Conservation (phyloP, 2,113 vertebrate species). For the Camarhynchus parvulus region DNA sequence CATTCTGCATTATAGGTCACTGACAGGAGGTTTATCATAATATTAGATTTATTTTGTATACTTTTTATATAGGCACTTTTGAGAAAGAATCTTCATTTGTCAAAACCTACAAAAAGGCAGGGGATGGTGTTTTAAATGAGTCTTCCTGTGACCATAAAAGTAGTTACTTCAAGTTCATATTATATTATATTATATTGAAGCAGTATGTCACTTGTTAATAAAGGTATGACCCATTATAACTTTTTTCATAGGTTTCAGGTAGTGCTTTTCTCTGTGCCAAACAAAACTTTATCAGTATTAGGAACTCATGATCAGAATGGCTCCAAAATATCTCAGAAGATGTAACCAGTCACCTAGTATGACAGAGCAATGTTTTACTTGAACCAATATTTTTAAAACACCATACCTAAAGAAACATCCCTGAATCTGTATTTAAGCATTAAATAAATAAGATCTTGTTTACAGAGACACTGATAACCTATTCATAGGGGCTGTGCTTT, state of each 20-base stretch:
- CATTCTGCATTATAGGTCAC: not conserved
- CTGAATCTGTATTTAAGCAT: not conserved
- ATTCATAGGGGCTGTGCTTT: not conserved
- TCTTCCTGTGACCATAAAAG: not conserved
- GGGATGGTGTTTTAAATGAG: not conserved
- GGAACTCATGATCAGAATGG: not conserved
- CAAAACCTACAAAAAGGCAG: not conserved
- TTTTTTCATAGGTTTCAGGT: not conserved
- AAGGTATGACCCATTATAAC: not conserved
- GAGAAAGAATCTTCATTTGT: not conserved
- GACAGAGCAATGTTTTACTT: not conserved
- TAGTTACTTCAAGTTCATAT: not conserved
- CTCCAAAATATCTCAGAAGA: not conserved
- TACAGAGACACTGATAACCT: not conserved
- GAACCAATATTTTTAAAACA: not conserved
- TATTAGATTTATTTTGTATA: not conserved
- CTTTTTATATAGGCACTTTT: not conserved
- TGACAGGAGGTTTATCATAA: not conserved
- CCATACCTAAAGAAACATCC: not conserved
- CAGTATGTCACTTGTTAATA: not conserved
- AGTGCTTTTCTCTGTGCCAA: not conserved
- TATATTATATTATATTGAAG: not conserved
- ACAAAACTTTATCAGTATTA: not conserved
- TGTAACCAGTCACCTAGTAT: not conserved
- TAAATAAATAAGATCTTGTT: not conserved